A percentile compares a stretch with the other conserved stretches of the same genome.
Conservation (phyloP, 2,797 vertebrate species). For the Chaetophractus vellerosus region DNA sequence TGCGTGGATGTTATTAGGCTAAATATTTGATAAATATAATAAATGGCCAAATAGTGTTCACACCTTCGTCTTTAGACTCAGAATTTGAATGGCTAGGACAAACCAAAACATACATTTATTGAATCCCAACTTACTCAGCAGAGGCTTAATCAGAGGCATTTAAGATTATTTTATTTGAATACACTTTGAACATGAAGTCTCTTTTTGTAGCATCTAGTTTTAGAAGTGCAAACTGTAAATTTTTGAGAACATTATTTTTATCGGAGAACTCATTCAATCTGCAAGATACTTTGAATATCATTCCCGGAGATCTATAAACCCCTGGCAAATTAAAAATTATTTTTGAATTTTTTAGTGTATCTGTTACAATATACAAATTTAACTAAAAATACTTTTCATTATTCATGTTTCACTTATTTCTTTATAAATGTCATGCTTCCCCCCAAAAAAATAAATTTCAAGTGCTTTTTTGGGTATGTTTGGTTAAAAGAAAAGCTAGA, state of each 20-base stretch:
- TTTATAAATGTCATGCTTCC: not conserved
- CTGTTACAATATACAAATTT: slow-evolving; percentile 56
- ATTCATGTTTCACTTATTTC: slow-evolving; percentile 46
- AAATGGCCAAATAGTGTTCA: not conserved
- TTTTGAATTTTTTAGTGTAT: slow-evolving; percentile 59
- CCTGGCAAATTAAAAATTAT: slow-evolving; percentile 64
- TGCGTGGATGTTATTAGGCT: not conserved
- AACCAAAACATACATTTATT: slow-evolving; percentile 47
- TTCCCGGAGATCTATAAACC: slow-evolving; percentile 58
- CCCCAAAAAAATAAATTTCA: not conserved
- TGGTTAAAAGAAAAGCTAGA: slow-evolving; percentile 9
- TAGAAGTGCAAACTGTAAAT: slow-evolving; percentile 52
- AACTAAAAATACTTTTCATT: slow-evolving; percentile 62
- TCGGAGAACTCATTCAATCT: slow-evolving; percentile 50
- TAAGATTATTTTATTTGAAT: slow-evolving; percentile 61
- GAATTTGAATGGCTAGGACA: slow-evolving; percentile 53
- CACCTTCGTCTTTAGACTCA: not conserved
- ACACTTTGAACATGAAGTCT: slow-evolving; percentile 31
- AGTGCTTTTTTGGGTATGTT: not conserved
- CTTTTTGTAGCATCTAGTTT: slow-evolving; percentile 49
- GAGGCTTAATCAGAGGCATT: not conserved
- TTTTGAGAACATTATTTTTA: slow-evolving; percentile 45
- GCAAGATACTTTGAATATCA: slow-evolving; percentile 9
- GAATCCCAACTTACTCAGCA: slow-evolving; percentile 34
- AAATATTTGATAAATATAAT: slow-evolving; percentile 27